Evolutionary conservation across 2,113 vertebrate species (phyloP), one percentile per base, ranked within the genome.

Genomic region (Anolis carolinensis): DNA sequence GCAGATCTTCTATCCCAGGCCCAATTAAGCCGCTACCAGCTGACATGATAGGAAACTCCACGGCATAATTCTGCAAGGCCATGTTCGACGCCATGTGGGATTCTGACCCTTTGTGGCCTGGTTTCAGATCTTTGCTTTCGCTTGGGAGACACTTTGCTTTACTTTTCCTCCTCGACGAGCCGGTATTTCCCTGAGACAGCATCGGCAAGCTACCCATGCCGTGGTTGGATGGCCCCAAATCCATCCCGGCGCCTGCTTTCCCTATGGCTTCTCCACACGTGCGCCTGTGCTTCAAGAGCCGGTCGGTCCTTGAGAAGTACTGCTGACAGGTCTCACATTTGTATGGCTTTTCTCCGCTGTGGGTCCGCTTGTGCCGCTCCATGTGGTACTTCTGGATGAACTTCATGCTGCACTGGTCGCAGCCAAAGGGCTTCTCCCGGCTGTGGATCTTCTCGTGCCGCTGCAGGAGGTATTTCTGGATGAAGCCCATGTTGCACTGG

Each of bases 301-400:
- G 97, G 95, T 99, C 99, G 84, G 99, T 99, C 96, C 99, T 97
- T 62, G 99, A 99, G 95, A 99, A 99, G 97, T 98, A 98, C 99
- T 99, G 99, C 96, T 99, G 98, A 96, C 99, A 99, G 93, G 98
- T 98, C 90, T 99, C 98, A 94, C 99, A 99, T 94, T 98, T 98
- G 94, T 99, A 99, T 96, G 99, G 99, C 97, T 99, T 99, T 96
- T 99, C 99, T 96, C 99, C 99, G 36, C 99, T 99, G 95, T 99
- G 99, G 20, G 99, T 99, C 95, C 99, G 97, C 96, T 99, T 99
- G 97, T 99, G 99, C 92, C 99, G 95, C 93, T 99, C 99, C 98
- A 99, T 99, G 86, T 99, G 99, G 95, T 99, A 99, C 96, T 99
- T 99, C 96, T 99, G 99, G 94, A 99, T 99, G 94, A 99, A 99